These are phyloP conservation scores for Pachycephus smyrnensis DNA, from an alignment of 2,888 invertebrate species.

Conservation along the genomic window DNA sequence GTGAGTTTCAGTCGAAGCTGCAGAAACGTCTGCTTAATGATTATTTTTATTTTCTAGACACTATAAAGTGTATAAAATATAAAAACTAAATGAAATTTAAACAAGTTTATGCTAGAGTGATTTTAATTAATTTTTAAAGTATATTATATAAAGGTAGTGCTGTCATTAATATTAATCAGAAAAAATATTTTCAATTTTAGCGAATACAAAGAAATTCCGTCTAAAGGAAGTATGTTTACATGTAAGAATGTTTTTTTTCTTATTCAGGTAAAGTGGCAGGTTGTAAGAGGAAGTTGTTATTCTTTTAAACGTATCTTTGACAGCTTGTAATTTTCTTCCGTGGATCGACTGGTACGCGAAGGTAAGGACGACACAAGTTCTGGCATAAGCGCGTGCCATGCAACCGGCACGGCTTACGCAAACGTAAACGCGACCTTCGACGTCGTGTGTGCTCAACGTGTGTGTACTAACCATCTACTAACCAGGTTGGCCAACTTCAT, in stretches of 20 bases:
- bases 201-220: background rate
- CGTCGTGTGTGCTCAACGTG: slow-evolving; percentile 16
- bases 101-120: background rate
- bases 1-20: background rate
- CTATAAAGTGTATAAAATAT: background rate
- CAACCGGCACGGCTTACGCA: slow-evolving; percentile 28
- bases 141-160: background rate
- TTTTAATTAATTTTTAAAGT: background rate
- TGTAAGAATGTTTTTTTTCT: background rate
- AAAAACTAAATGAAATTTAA: too few species aligned
- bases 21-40: background rate
- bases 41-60: background rate
- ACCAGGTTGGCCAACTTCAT: slow-evolving; percentile 8
- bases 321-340: background rate
- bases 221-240: background rate
- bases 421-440: slow-evolving; percentile 39
- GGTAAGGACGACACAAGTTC: background rate
- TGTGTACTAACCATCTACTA: background rate
- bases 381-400: slow-evolving; percentile 4
- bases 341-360: background rate
- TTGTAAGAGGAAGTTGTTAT: background rate
- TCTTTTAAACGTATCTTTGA: background rate
- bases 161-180: background rate
- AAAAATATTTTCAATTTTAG: background rate
- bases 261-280: background rate